phyloP scores from a whole-genome alignment of 2,113 vertebrate species.

The Leptobrachium ailaonicum region DNA sequence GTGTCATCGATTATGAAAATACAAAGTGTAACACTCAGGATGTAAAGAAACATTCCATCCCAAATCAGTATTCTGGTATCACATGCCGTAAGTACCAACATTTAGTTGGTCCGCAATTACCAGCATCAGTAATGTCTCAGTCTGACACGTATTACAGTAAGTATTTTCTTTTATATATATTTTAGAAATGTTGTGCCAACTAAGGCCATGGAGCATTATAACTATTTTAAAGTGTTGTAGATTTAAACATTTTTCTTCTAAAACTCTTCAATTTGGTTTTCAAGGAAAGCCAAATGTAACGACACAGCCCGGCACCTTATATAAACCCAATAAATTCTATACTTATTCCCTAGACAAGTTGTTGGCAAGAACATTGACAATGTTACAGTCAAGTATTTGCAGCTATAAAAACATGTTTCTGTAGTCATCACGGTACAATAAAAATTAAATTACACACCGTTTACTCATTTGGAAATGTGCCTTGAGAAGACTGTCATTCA shows the following conservation, averaged over 20 bases:
- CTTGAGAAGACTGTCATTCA: constrained; percentile 4
- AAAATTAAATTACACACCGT: constrained; percentile 22
- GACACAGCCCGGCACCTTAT: constrained; percentile 21
- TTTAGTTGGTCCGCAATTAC: no score
- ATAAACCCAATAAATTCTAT: constrained; percentile 34
- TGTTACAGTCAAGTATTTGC: constrained; percentile 32
- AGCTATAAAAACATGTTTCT: constrained; percentile 44
- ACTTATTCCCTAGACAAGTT: constrained; percentile 16
- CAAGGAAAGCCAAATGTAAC: constrained; percentile 12
- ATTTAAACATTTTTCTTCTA: neutral
- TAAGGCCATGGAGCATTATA: no score
- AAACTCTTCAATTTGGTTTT: neutral
- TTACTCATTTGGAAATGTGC: constrained; percentile 10
- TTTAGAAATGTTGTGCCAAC: no score
- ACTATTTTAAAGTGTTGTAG: no score
- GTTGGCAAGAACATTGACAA: constrained; percentile 31
- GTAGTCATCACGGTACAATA: constrained; percentile 33
- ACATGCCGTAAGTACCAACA: no score
- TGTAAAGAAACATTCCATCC: no score
- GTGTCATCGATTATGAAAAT: no score
- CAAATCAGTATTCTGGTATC: no score
- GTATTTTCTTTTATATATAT: no score
- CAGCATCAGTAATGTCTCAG: no score
- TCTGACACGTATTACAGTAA: no score
- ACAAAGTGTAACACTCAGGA: no score